These are phyloP conservation scores for Siniperca undulata DNA, from an alignment of 2,797 vertebrate genomes.

Conservation along the genomic window DNA sequence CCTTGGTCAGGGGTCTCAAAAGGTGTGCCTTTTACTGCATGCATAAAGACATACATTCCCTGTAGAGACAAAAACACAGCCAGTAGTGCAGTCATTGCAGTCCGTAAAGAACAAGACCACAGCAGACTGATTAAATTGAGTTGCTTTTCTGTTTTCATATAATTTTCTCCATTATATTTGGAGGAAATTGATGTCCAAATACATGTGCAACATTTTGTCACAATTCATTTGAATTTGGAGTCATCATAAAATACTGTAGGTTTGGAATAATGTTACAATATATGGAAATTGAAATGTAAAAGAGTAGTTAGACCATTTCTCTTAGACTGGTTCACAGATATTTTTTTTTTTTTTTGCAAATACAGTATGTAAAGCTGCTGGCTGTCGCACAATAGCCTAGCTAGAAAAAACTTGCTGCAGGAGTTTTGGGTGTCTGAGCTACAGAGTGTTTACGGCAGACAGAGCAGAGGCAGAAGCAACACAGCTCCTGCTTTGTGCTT, in stretches of 20 bases:
- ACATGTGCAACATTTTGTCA: not conserved
- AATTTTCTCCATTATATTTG: not conserved
- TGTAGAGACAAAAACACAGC: slow-evolving; percentile 70
- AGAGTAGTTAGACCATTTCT: not conserved
- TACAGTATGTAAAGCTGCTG: not conserved
- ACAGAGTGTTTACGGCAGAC: not conserved
- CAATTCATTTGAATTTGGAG: not conserved
- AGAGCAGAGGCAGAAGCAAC: not conserved
- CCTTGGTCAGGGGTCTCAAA: slow-evolving; percentile 99
- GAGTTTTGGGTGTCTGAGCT: not conserved
- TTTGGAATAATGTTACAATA: not conserved
- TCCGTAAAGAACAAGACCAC: not conserved
- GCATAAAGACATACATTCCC: slow-evolving; percentile 99
- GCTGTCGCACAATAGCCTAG: not conserved
- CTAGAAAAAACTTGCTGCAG: not conserved
- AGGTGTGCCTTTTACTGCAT: slow-evolving; percentile 97
- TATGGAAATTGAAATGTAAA: not conserved
- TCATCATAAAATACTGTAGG: not conserved
- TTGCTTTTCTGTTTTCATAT: not conserved
- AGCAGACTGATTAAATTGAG: not conserved
- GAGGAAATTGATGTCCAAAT: not conserved
- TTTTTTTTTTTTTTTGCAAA: not conserved
- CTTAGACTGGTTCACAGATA: too few species aligned
- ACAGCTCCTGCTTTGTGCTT: not conserved
- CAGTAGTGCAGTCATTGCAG: not conserved